A percentile compares a stretch with the other conserved stretches of the same genome.
phyloP scores from a whole-genome alignment of 1,140 invertebrate species.

The Orchestia grillus region DNA sequence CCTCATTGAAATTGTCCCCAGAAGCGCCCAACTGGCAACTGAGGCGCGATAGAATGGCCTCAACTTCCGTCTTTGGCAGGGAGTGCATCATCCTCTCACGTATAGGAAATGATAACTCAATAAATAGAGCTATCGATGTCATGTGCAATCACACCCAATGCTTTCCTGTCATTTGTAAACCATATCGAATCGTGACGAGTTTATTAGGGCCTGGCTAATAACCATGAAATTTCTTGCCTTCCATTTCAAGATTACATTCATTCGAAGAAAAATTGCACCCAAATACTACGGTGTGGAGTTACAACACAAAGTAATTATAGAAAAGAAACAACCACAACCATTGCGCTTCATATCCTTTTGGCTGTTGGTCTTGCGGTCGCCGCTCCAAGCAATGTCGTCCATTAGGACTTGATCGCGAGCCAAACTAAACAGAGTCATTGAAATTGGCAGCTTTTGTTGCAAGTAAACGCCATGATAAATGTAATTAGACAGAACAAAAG shows the following conservation, averaged over 20 bases:
- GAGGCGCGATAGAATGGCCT: neutral
- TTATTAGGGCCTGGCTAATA: conserved; percentile 41
- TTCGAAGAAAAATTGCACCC: conserved; percentile 41
- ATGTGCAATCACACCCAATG: conserved; percentile 52
- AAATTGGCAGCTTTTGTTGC: conserved; percentile 43
- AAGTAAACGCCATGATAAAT: conserved; percentile 42
- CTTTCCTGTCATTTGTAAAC: conserved; percentile 56
- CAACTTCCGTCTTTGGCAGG: conserved; percentile 35
- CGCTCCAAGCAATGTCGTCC: conserved; percentile 37
- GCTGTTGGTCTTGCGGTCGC: conserved; percentile 29
- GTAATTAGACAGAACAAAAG: conserved; percentile 22
- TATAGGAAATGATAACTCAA: conserved; percentile 41
- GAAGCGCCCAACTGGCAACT: neutral
- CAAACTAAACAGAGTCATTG: neutral
- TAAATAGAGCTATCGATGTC: conserved; percentile 54
- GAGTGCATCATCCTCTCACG: conserved; percentile 28
- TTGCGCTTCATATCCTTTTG: conserved; percentile 10
- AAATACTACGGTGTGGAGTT: conserved; percentile 36
- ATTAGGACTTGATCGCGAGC: conserved; percentile 18
- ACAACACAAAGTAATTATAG: conserved; percentile 46
- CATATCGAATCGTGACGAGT: conserved; percentile 56
- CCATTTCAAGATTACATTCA: conserved; percentile 53
- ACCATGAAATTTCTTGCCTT: conserved; percentile 54
- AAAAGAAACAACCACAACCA: conserved; percentile 15
- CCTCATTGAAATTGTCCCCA: neutral